phyloP scores from a whole-genome alignment of 2,113 vertebrate genomes.

The Neogobius melanostomus region DNA sequence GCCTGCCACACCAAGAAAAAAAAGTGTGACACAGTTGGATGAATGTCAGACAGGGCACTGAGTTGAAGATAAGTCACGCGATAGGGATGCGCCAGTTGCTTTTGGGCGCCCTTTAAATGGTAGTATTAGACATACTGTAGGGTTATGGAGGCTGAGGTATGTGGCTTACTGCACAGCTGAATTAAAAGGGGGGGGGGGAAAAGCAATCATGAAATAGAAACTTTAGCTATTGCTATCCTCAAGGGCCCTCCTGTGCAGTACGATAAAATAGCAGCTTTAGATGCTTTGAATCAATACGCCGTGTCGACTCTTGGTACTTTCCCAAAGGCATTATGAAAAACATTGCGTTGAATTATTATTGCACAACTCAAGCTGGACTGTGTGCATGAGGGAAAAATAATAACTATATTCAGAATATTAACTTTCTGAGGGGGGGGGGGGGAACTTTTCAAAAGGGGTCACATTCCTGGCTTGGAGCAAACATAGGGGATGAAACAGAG shows the following conservation, averaged over 20 bases:
- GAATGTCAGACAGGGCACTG: constrained; percentile 50
- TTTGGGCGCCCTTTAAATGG: constrained; percentile 7
- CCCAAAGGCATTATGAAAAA: constrained; percentile 70
- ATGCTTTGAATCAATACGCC: constrained; percentile 75
- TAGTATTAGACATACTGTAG: constrained; percentile 5
- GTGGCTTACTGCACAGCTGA: neutral
- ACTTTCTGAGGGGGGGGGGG: too few species aligned
- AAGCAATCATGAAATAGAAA: constrained; percentile 52
- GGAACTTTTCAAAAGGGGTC: too few species aligned
- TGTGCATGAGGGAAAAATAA: neutral
- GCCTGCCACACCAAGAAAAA: constrained; percentile 29
- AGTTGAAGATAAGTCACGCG: constrained; percentile 28
- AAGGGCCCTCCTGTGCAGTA: constrained; percentile 35
- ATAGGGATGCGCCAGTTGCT: constrained; percentile 23
- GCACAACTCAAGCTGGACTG: constrained; percentile 24
- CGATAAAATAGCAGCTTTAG: constrained; percentile 61
- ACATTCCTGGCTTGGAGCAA: too few species aligned
- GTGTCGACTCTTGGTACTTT: constrained; percentile 59
- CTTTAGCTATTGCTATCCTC: constrained; percentile 35
- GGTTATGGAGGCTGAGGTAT: neutral
- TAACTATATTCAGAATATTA: neutral
- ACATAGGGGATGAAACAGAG: too few species aligned
- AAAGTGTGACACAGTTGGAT: constrained; percentile 51
- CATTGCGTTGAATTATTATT: constrained; percentile 71
- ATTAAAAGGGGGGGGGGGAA: constrained; percentile 20